phyloP scores from a whole-genome alignment of 2,888 invertebrate species.

The Apamea monoglypha region DNA sequence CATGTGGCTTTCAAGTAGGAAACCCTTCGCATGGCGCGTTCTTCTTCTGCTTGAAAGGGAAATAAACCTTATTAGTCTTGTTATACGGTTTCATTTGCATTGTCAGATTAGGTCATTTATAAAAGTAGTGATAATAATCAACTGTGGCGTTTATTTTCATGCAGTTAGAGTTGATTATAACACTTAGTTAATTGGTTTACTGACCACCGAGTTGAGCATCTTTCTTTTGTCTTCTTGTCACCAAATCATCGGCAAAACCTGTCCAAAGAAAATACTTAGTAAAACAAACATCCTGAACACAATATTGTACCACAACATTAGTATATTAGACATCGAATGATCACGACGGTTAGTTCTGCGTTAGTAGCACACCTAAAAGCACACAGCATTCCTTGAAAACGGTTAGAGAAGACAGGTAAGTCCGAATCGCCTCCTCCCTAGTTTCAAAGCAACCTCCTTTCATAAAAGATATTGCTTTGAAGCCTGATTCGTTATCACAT shows the following conservation, averaged over 20 bases:
- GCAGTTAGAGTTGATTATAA: neutral
- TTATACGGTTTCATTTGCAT: neutral
- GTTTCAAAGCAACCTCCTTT: constrained; percentile 41
- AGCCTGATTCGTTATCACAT: constrained; percentile 46
- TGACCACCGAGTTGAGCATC: constrained; percentile 89
- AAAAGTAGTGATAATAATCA: neutral
- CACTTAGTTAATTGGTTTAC: constrained; percentile 53
- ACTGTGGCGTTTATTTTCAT: neutral
- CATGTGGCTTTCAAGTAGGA: constrained; percentile 98
- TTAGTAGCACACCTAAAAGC: constrained; percentile 88
- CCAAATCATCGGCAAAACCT: constrained; percentile 90
- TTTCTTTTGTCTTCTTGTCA: constrained; percentile 89
- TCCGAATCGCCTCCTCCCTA: constrained; percentile 75
- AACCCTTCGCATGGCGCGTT: constrained; percentile 96
- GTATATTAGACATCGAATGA: constrained; percentile 80
- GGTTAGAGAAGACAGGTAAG: constrained; percentile 76
- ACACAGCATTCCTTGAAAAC: constrained; percentile 84
- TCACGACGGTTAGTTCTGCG: constrained; percentile 79
- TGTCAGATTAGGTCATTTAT: neutral
- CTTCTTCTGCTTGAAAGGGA: constrained; percentile 93
- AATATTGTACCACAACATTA: constrained; percentile 64
- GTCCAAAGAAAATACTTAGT: constrained; percentile 66
- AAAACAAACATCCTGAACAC: constrained; percentile 42
- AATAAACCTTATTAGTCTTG: constrained; percentile 48
- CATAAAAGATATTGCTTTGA: constrained; percentile 45